Evolutionary conservation across 2,888 invertebrate species (phyloP), one percentile per base, ranked within the genome.

Genomic region (Agrochola lychnidis): DNA sequence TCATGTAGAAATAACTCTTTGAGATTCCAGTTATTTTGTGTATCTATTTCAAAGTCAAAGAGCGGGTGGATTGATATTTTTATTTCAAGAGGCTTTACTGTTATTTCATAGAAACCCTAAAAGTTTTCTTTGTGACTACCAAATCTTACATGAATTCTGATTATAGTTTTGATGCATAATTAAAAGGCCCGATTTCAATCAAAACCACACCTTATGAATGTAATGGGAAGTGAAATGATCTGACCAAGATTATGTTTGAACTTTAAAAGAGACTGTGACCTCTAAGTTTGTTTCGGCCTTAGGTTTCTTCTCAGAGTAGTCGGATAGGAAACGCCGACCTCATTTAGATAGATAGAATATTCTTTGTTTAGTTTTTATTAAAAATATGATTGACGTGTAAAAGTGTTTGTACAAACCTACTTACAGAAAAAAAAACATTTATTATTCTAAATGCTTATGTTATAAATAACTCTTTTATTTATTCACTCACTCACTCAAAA

Each of bases 1-100:
- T 81, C 85, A 75, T 48, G 62, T 14, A 56, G 62, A 77, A 75
- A 70, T 48, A 63, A 66, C 59, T 79, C 61, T 74, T 73, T 64
- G 48, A 71, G 63, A 63, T 59, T 14, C 59, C 25, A 16, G 53
- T 64, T 12, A 69, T 62, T 62, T 73, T 53, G 57, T 16, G 25
- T 68, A 14, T 56, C 61, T 74, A 57, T 75, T 61, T 82, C 16
- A 51, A 61, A 56, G 22, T 30, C 25, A 51, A 63, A 78, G n/a
- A 62, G 9, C 30, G 0, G 19, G 2, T 53, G 25, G n/a, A 53
- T 72, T 9, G 6, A 25, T 22, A n/a, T 25, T n/a, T 25, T 19
- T 40, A 25, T 73, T 62, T 40, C 56, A n/a, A 40, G 1, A 16
- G 19, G 14, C 10, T 25, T 22, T 4, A 3, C 6, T 9, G 9